phyloP scores from a whole-genome alignment of 2,113 vertebrate species.

The Parus major region DNA sequence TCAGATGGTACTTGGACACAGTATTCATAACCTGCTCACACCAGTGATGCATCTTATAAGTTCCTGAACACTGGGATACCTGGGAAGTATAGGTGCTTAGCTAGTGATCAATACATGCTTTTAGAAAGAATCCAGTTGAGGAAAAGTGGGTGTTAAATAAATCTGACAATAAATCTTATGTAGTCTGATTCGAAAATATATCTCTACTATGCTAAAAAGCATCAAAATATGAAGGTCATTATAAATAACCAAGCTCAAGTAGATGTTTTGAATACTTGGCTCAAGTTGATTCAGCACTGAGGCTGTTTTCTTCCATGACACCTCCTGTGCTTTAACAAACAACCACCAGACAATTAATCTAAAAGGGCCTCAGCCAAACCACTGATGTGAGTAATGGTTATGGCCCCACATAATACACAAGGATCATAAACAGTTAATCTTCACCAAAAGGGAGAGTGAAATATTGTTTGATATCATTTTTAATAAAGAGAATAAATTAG shows the following conservation, averaged over 20 bases:
- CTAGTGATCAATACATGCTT: background rate
- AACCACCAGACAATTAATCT: background rate
- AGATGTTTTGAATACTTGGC: background rate
- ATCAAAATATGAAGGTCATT: background rate
- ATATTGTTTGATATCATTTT: conserved; percentile 57
- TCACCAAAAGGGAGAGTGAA: conserved; percentile 60
- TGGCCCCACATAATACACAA: background rate
- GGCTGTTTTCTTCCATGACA: background rate
- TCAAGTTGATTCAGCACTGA: background rate
- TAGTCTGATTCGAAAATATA: background rate
- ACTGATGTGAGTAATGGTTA: background rate
- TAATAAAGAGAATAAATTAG: conserved; percentile 70
- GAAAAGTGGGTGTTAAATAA: background rate
- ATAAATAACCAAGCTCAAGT: background rate
- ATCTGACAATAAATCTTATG: background rate
- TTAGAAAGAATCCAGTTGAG: background rate
- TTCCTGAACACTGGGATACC: background rate
- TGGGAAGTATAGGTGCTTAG: background rate
- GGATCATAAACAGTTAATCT: conserved; percentile 61
- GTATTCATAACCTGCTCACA: background rate
- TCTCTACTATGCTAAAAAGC: background rate
- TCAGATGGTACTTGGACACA: background rate
- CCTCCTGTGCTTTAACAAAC: background rate
- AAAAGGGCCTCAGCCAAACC: background rate
- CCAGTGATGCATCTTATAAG: background rate